Evolutionary conservation across 2,888 invertebrate species (phyloP).

Genomic region (Oxystoma pomonae): DNA sequence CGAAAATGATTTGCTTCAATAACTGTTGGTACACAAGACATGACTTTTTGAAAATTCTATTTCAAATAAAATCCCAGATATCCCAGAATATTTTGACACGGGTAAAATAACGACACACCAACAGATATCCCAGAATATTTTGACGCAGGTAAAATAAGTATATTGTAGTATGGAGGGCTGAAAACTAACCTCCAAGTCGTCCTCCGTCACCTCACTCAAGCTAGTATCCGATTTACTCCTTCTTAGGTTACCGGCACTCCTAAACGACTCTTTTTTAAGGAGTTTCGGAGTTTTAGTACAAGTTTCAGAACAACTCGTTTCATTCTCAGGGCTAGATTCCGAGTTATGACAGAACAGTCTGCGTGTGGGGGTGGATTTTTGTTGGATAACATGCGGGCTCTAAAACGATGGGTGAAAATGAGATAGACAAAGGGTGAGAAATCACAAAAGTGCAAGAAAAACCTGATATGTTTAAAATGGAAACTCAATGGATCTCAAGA

Average conservation of each 20-base stretch:
- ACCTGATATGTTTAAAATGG: no score
- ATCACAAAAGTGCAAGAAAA: no score
- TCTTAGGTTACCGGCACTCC: conserved; percentile 8
- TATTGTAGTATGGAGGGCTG: no score
- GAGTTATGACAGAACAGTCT: conserved; percentile 45
- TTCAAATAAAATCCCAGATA: no score
- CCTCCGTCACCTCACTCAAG: not conserved
- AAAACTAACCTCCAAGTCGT: not conserved
- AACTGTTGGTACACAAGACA: no score
- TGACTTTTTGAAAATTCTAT: no score
- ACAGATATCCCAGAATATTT: no score
- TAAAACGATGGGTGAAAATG: conserved; percentile 29
- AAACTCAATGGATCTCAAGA: no score
- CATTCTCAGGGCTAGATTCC: conserved; percentile 39
- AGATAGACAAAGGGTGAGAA: conserved; percentile 26
- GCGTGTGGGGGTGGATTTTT: conserved; percentile 33
- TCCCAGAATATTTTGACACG: no score
- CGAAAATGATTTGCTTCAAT: no score
- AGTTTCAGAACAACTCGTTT: conserved; percentile 31
- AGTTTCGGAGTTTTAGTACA: conserved; percentile 22
- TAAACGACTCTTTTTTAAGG: conserved; percentile 11
- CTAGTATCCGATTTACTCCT: conserved; percentile 2
- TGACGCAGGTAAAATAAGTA: no score
- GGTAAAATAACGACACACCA: no score
- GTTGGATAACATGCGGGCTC: conserved; percentile 30